Percentiles rank a stretch among this genome's conserved stretches.
These are phyloP conservation scores for Hirudo medicinalis DNA, from an alignment of 1,140 invertebrate species.

Conservation along the genomic window DNA sequence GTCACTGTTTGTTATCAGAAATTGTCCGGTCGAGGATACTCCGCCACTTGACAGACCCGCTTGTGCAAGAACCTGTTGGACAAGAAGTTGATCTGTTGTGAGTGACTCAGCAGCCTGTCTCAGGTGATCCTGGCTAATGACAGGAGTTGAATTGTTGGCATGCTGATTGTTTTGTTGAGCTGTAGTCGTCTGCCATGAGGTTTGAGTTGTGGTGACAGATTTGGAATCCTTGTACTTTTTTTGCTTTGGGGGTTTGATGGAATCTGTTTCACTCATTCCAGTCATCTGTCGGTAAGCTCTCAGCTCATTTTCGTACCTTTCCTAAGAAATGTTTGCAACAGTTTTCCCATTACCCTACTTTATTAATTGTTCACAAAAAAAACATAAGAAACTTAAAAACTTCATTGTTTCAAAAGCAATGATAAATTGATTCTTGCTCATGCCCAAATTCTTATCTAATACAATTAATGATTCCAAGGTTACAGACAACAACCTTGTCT, in stretches of 20 bases:
- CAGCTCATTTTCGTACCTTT: slow-evolving; percentile 22
- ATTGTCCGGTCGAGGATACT: slow-evolving; percentile 1
- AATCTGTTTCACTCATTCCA: slow-evolving; percentile 21
- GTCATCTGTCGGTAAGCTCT: slow-evolving; percentile 21
- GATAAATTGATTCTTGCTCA: neutral
- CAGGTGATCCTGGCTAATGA: neutral
- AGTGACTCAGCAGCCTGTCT: slow-evolving; percentile 14
- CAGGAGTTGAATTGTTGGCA: slow-evolving; percentile 3
- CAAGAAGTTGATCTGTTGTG: slow-evolving; percentile 17
- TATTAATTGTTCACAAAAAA: no score
- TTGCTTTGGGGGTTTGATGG: slow-evolving; percentile 19
- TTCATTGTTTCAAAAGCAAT: neutral
- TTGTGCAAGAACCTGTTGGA: slow-evolving; percentile 13
- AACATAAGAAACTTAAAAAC: neutral
- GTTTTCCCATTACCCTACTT: neutral
- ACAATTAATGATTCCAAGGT: neutral
- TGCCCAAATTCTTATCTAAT: no score
- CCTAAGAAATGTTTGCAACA: neutral
- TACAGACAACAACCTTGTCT: slow-evolving; percentile 20
- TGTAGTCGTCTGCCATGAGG: neutral
- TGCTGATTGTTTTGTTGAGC: neutral
- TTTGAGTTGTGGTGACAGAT: neutral
- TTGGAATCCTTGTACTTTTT: slow-evolving; percentile 16
- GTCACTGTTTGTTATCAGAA: slow-evolving; percentile 10
- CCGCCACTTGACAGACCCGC: neutral